Evolutionary conservation across 2,888 invertebrate genomes (phyloP), one percentile per base, ranked within the genome.

Genomic region (Himalopsyche anomala): DNA sequence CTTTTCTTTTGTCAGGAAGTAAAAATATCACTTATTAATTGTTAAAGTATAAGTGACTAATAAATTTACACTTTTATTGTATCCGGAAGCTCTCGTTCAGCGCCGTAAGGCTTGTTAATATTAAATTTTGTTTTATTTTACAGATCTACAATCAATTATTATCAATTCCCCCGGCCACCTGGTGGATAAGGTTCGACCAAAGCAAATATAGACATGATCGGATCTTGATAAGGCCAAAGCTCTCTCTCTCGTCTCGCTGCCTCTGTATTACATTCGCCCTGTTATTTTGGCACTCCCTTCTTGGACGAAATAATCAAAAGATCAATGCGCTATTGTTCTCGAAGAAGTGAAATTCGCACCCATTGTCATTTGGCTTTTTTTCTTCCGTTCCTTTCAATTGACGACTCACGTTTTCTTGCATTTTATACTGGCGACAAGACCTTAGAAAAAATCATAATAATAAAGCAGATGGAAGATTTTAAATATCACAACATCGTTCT

Each of bases 281-380:
- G 62, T 62, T 62, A 62, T 62, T 62, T 62, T 19, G 62, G 62
- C 62, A 62, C 62, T 62, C 62, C 62, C 62, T 62, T 62, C 28
- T 62, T 19, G 62, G 62, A 62, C 62, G 62, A 62, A 62, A 62
- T 62, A 62, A 62, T 62, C 62, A 62, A 62, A 62, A 62, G 62
- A 62, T 62, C 62, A 62, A 28, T 62, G 19, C 3, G 62, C 62
- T 28, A 62, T 62, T 62, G 62, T 62, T 62, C 28, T 62, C 62
- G 62, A 62, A 62, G 62, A 62, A 62, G 62, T 62, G 62, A 62
- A 62, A 62, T 62, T 62, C 62, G 62, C 62, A 62, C 62, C 62
- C 62, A 62, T 62, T 62, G 62, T 62, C 62, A 62, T 62, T 62
- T 15, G 51, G 51, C 15, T 51, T 28, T 62, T 62, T 62, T 62